Evolutionary conservation across 2,113 vertebrate genomes (phyloP), one percentile per base, ranked within the genome.

Genomic region (Xyrauchen texanus): DNA sequence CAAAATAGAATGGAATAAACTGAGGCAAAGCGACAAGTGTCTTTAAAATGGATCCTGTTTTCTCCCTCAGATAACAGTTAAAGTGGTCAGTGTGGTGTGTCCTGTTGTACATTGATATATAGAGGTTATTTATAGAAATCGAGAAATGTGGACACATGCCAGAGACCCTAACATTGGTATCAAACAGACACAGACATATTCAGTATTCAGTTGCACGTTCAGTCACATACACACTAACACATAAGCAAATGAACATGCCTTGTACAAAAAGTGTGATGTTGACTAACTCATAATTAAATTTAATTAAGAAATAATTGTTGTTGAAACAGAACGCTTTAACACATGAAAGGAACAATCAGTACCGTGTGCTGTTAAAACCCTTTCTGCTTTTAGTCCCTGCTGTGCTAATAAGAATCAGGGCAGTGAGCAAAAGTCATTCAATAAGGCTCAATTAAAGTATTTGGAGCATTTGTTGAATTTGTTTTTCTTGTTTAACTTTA

Each of bases 121-220:
- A 4, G 21, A 51, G 44, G 61, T 66, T 85, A 85, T 83, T 83
- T 81, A 79, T 81, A 85, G 76, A 70, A 57, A 58, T 42, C n/a
- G 34, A 76, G 66, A 71, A 71, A 81, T 83, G 67, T 81, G 52
- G 65, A 81, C 65, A 4, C 13, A 0, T 6, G 66, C 65, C 75
- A 71, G 49, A 42, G 60, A 47, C 21, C 60, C 44, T 53, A 51
- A 71, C 69, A 74, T 53, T 16, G 4, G 47, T 3, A 16, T 47
- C 11, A 6, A 4, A 75, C 63, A 75, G 15, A 64, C 53, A 65
- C 52, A 60, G 7, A 45, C 16, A 15, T 21, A 67, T 34, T 34
- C 44, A 58, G 66, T 46, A 66, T 47, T 58, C 44, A 77, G 10
- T 60, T 47, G n/a, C 47, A 65, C 62, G 63, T 15, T n/a, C 44